phyloP scores from a whole-genome alignment of 92 coral and sea anemone genomes.

The Actinernus sp. region DNA sequence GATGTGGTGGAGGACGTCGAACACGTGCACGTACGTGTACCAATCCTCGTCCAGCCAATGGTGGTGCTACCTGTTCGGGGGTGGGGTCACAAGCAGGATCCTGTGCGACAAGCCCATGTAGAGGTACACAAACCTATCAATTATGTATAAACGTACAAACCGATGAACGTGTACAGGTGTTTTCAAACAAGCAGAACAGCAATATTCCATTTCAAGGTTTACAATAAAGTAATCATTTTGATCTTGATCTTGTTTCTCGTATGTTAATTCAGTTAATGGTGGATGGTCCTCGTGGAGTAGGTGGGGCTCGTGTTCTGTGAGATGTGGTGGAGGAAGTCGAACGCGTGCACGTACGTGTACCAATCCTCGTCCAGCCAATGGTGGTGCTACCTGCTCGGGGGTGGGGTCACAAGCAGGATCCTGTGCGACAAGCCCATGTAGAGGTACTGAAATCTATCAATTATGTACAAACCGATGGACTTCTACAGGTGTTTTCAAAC shows the following conservation, averaged over 20 bases:
- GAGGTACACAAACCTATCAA: not conserved
- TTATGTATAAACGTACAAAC: too few relatives aligned
- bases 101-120: conserved; percentile 8
- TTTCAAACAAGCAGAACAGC: not conserved
- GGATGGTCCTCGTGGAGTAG: conserved; percentile 26
- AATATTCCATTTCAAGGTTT: not conserved
- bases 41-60: conserved; percentile 43
- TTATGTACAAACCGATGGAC: too few relatives aligned
- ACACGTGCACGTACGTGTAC: conserved; percentile 24
- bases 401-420: conserved; percentile 4
- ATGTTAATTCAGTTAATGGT: conserved; percentile 11
- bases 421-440: conserved; percentile 9
- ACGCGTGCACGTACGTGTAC: conserved; percentile 19
- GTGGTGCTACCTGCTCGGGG: conserved; percentile 25
- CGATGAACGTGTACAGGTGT: too few relatives aligned
- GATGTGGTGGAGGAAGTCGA: conserved; percentile 26
- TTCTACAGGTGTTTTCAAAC: too few relatives aligned
- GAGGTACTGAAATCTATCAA: not conserved
- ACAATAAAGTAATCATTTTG: not conserved
- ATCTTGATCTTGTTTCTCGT: too few relatives aligned
- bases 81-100: not conserved
- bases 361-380: conserved; percentile 29
- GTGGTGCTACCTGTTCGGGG: conserved; percentile 10
- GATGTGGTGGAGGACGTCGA: conserved; percentile 11
- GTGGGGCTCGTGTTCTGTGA: conserved; percentile 11